A percentile compares a stretch with the other conserved stretches of the same genome.
Evolutionary conservation across 2,113 vertebrate species (phyloP).

Genomic region (Neodon shergylaensis): DNA sequence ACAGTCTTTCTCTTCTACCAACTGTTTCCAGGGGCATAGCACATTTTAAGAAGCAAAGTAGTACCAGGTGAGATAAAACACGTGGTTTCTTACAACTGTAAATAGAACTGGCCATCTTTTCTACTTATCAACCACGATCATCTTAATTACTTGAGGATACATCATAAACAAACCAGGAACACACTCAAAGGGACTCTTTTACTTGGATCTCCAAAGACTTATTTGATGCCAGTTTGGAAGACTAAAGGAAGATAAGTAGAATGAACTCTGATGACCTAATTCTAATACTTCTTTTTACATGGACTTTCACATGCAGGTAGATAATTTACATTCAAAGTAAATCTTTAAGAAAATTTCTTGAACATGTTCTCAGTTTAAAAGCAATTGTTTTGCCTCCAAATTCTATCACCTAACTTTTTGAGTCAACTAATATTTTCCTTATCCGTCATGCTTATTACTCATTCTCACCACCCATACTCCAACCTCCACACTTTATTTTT

Average conservation of each 20-base stretch:
- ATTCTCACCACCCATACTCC: not conserved
- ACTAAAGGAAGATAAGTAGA: not conserved
- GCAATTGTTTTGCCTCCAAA: not conserved
- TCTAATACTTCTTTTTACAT: slow-evolving; percentile 23
- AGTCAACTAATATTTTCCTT: slow-evolving; percentile 17
- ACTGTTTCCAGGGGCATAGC: slow-evolving; percentile 1
- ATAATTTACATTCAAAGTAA: slow-evolving; percentile 37
- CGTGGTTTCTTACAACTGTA: slow-evolving; percentile 29
- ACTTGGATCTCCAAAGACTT: not conserved
- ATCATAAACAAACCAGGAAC: not conserved
- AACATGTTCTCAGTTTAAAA: not conserved
- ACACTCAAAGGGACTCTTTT: not conserved
- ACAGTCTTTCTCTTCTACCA: slow-evolving; percentile 10
- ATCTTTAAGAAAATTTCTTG: slow-evolving; percentile 37
- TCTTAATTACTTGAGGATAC: not conserved
- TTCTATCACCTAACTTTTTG: slow-evolving; percentile 28
- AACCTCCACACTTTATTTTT: not conserved
- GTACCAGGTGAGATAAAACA: slow-evolving; percentile 23
- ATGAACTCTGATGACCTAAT: not conserved
- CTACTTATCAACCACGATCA: not conserved
- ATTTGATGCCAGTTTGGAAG: not conserved
- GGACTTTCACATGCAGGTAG: not conserved
- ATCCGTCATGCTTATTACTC: slow-evolving; percentile 8
- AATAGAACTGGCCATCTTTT: not conserved
- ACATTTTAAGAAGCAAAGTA: slow-evolving; percentile 15